Evolutionary conservation across 2,797 vertebrate genomes (phyloP).

Genomic region (Urocyon cinereoargenteus): DNA sequence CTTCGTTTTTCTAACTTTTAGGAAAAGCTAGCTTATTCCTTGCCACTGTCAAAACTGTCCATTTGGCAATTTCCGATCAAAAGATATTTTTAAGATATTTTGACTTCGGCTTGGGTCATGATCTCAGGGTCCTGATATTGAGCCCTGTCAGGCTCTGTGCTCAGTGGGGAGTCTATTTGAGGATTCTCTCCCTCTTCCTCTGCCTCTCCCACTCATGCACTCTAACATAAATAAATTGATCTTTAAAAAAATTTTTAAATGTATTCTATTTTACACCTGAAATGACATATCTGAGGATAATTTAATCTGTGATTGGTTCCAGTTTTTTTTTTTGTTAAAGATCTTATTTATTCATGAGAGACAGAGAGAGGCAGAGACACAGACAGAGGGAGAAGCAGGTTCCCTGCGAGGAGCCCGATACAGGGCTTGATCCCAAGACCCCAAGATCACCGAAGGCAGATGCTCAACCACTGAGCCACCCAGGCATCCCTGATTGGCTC

Average conservation of each 20-base stretch:
- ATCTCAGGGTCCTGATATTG: background rate
- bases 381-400: too few species aligned
- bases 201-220: background rate
- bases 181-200: background rate
- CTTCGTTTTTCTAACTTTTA: background rate
- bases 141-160: background rate
- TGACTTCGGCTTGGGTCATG: background rate
- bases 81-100: constrained; percentile 18
- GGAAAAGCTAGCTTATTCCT: constrained; percentile 4
- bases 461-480: background rate
- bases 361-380: too few species aligned
- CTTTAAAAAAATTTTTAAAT: constrained; percentile 15
- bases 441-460: too few species aligned
- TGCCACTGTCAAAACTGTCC: constrained; percentile 8
- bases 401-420: too few species aligned
- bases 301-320: too few species aligned
- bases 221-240: background rate
- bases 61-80: constrained; percentile 16
- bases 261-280: constrained; percentile 12
- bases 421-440: too few species aligned
- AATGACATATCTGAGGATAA: background rate
- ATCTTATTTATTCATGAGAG: too few species aligned
- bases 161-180: background rate
- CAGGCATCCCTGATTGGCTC: background rate
- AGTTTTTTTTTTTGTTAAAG: too few species aligned